Evolutionary conservation across 2,888 invertebrate genomes (phyloP).

Genomic region (Harmothoe impar): DNA sequence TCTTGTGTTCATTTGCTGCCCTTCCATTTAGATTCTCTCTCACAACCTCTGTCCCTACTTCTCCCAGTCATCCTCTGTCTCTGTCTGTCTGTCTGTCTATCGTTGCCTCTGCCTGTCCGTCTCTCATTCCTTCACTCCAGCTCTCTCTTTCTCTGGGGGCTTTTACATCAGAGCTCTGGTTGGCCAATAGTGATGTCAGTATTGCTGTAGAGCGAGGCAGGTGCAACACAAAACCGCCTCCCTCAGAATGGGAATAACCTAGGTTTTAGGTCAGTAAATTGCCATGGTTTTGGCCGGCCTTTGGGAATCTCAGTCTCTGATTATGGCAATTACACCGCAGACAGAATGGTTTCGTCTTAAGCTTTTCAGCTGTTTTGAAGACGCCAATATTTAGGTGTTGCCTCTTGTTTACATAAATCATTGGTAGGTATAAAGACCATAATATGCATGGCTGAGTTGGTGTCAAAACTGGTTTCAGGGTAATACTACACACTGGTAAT

Average conservation of each 20-base stretch:
- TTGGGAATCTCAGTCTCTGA: neutral
- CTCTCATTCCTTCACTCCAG: neutral
- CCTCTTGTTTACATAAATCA: neutral
- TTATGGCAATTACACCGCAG: neutral
- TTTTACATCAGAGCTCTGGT: neutral
- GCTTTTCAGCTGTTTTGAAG: neutral
- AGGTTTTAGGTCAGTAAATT: neutral
- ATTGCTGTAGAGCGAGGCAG: neutral
- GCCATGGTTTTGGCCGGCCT: neutral
- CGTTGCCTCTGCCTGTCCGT: neutral
- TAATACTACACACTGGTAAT: too few relatives aligned
- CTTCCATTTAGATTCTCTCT: too few relatives aligned
- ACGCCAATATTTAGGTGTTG: neutral
- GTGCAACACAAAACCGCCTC: neutral
- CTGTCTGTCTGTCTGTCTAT: neutral
- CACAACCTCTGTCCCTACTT: neutral
- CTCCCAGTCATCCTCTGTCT: neutral
- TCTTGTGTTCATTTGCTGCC: too few relatives aligned
- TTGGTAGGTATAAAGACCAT: too few relatives aligned
- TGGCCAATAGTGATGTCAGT: constrained; percentile 14
- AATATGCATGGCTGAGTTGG: too few relatives aligned
- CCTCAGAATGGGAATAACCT: constrained; percentile 9
- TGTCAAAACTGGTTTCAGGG: too few relatives aligned
- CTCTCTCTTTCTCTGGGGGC: neutral
- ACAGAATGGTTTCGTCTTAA: neutral